Percentiles rank a stretch among this genome's conserved stretches.
Conservation (phyloP, 2,797 vertebrate genomes). For the Ambastaia sidthimunki region DNA sequence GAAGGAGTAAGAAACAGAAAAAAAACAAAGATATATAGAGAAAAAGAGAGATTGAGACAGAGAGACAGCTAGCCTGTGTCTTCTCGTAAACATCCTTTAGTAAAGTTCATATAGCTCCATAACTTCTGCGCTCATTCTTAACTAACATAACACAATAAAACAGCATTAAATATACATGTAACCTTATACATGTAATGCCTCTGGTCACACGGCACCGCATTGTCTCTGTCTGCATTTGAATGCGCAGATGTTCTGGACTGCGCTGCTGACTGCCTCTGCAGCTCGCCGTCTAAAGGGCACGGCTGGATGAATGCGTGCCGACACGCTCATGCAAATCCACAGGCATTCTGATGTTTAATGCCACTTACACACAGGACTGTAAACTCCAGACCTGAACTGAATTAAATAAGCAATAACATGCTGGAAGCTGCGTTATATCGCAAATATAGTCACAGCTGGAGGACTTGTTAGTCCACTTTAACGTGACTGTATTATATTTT, state of each 20-base stretch:
- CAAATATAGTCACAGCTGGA: not conserved
- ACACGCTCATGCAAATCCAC: conserved; percentile 43
- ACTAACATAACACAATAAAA: conserved; percentile 17
- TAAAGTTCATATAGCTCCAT: conserved; percentile 4
- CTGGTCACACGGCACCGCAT: conserved; percentile 49
- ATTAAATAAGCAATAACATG: not conserved
- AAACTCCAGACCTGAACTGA: conserved; percentile 8
- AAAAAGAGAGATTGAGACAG: not conserved
- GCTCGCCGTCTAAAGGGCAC: conserved; percentile 44
- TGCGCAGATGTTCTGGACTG: conserved; percentile 49
- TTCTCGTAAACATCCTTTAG: conserved; percentile 6
- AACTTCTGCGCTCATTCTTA: conserved; percentile 12
- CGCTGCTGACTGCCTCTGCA: conserved; percentile 25
- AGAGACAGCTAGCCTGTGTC: not conserved
- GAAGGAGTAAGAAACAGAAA: too few species aligned
- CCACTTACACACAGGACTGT: conserved; percentile 12
- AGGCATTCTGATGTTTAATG: conserved; percentile 45
- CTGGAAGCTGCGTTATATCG: not conserved
- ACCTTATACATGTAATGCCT: conserved; percentile 10
- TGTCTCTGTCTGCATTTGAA: not conserved
- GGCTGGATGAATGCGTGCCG: conserved; percentile 41
- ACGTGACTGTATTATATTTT: too few species aligned
- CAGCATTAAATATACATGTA: conserved; percentile 25
- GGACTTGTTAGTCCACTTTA: not conserved
- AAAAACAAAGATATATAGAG: too few species aligned